Evolutionary conservation across 2,888 invertebrate genomes (phyloP), one percentile per base, ranked within the genome.

Genomic region (Hetaerina titia): DNA sequence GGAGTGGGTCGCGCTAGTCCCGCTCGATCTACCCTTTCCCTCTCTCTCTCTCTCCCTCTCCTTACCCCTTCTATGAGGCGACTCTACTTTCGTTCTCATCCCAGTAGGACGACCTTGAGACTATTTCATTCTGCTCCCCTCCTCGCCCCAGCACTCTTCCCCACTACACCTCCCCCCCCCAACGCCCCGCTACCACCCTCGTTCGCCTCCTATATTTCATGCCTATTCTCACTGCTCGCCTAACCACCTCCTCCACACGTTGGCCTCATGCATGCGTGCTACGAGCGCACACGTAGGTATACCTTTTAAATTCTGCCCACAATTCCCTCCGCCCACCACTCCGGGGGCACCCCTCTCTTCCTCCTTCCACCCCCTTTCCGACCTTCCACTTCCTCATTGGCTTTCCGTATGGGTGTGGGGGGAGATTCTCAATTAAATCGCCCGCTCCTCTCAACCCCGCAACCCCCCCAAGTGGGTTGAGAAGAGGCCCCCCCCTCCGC

Each of bases 91-190:
- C 81, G 81, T 81, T 81, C 81, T 81, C 81, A 81, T 81, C 81
- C 31, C 81, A 81, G 81, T 81, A 81, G 81, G 81, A 81, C 81
- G 81, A 81, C 81, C 81, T 81, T 81, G 81, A 81, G 81, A 81
- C 81, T 81, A 81, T 81, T 81, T 81, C 81, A 81, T 31, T 81
- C 81, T 31, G n/a, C 81, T 31, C 81, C 60, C 81, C 81, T 31
- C 69, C 69, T 69, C 69, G 5, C 69, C 22, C 19, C 69, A 6
- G 11, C 17, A 60, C 60, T 60, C 11, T 15, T 17, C 11, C 60
- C 60, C 13, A 11, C 60, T 5, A 25, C 31, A 19, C 8, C 15
- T 25, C 9, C 81, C 81, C 81, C 45, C 45, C 45, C 45, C 45
- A 45, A 45, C 45, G 45, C 45, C 45, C 45, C 45, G 8, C 31